Base-by-base conservation (phyloP, 2,113 vertebrate genomes). In the Nannobrachium achirus region DNA sequence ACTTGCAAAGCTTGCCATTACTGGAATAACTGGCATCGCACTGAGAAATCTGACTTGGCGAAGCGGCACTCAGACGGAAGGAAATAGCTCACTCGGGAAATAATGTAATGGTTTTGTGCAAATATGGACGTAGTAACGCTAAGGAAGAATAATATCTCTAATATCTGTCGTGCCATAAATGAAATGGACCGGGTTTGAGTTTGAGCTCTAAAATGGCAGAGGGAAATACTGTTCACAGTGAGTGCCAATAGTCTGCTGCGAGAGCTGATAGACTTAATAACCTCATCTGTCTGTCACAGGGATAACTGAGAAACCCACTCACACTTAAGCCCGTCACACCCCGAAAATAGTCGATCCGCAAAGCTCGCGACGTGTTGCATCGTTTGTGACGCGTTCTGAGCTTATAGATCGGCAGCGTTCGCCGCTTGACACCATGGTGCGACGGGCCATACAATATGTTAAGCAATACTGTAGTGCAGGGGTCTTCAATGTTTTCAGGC, bases 61-160 rank as follows among this genome's bases (percentile, higher is more conserved):
- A 69, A 77, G 73, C 79, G 69, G 70, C 61, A 72, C 82, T 85
- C 77, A 80, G 70, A 67, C 72, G 69, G n/a, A 33, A 75, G 59
- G 48, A 79, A 77, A 75, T 87, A 60, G 15, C 52, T 66, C 69
- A 74, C 80, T 73, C 52, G 72, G 76, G 73, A 51, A 72, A 78
- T 83, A 68, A 58, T 78, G 46, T 61, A 80, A 90, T 67, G 42
- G 59, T 44, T 42, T 65, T 49, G 80, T 78, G 75, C 59, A 88
- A 89, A 89, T 85, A 69, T 77, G 53, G 73, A 83, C 55, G 66
- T 76, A 15, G 7, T 19, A 20, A 83, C 82, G 77, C 78, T 69
- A 70, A 69, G 44, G 66, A 73, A 85, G 86, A 71, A 60, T 53
- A 33, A 33, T 33, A 33, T 33, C 25, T 33, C 25, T 33, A 33